Conservation (phyloP, 2,888 invertebrate species). For the Timema podura region DNA sequence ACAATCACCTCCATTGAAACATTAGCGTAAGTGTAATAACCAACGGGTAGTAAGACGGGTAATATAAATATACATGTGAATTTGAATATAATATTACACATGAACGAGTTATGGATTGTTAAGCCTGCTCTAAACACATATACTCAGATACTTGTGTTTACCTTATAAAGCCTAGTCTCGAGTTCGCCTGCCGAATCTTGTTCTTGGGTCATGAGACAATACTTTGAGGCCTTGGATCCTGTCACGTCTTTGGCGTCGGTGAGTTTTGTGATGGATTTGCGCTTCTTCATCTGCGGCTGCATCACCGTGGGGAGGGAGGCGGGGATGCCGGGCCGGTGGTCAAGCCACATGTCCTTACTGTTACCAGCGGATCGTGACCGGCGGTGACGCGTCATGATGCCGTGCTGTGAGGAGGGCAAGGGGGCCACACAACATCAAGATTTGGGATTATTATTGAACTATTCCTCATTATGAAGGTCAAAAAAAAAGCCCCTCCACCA, state of each 20-base stretch:
- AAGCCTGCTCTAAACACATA: too few species aligned
- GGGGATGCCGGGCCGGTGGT: slow-evolving; percentile 76
- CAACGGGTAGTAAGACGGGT: too few species aligned
- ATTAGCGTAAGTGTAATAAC: too few species aligned
- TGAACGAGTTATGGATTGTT: too few species aligned
- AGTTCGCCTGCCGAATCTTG: slow-evolving; percentile 89
- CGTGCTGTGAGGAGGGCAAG: neutral
- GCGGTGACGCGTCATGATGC: slow-evolving; percentile 55
- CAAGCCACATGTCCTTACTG: slow-evolving; percentile 62
- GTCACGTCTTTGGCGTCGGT: slow-evolving; percentile 73
- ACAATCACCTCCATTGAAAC: too few species aligned
- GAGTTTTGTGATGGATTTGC: slow-evolving; percentile 79
- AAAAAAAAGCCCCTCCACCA: too few species aligned
- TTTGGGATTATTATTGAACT: too few species aligned
- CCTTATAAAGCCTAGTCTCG: slow-evolving; percentile 88
- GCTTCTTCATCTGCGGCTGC: slow-evolving; percentile 77
- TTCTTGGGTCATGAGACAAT: slow-evolving; percentile 89
- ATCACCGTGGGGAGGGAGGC: slow-evolving; percentile 85
- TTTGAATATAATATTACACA: too few species aligned
- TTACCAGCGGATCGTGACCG: slow-evolving; percentile 75
- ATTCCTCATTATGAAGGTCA: too few species aligned
- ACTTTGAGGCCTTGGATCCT: slow-evolving; percentile 70
- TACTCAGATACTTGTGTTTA: slow-evolving; percentile 35
- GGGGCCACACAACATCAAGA: too few species aligned
- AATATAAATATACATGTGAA: too few species aligned